Evolutionary conservation across 2,113 vertebrate genomes (phyloP).

Genomic region (Pseudois nayaur): DNA sequence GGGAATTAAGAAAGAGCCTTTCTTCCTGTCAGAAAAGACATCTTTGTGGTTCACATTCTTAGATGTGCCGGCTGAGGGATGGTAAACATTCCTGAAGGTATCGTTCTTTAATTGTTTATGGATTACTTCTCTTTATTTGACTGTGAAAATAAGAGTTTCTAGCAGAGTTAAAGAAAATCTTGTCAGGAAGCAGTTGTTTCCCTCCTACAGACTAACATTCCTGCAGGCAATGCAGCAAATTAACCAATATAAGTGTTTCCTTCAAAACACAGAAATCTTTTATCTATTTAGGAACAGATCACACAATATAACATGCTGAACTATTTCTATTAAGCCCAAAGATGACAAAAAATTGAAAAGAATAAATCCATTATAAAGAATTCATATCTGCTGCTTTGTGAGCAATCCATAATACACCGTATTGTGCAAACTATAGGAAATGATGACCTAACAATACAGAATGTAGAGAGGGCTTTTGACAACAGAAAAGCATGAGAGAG

Average conservation of each 20-base stretch:
- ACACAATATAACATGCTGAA: conserved; percentile 63
- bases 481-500: conserved; percentile 78
- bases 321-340: conserved; percentile 69
- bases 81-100: conserved; percentile 47
- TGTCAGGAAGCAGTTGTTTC: conserved; percentile 70
- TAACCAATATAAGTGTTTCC: conserved; percentile 76
- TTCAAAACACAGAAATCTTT: conserved; percentile 78
- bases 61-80: neutral
- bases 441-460: conserved; percentile 73
- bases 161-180: conserved; percentile 61
- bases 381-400: conserved; percentile 68
- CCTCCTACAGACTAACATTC: conserved; percentile 56
- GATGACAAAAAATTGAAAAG: conserved; percentile 69
- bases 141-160: conserved; percentile 40
- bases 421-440: conserved; percentile 68
- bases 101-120: conserved; percentile 55
- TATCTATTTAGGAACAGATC: conserved; percentile 77
- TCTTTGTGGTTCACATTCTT: neutral
- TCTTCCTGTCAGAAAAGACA: conserved; percentile 30
- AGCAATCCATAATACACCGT: conserved; percentile 64
- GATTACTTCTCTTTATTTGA: conserved; percentile 60
- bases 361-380: conserved; percentile 71
- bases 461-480: conserved; percentile 80
- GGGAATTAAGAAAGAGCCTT: neutral
- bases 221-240: conserved; percentile 72